Conservation (phyloP, 1,140 invertebrate species). For the Caenorhabditis inopinata region DNA sequence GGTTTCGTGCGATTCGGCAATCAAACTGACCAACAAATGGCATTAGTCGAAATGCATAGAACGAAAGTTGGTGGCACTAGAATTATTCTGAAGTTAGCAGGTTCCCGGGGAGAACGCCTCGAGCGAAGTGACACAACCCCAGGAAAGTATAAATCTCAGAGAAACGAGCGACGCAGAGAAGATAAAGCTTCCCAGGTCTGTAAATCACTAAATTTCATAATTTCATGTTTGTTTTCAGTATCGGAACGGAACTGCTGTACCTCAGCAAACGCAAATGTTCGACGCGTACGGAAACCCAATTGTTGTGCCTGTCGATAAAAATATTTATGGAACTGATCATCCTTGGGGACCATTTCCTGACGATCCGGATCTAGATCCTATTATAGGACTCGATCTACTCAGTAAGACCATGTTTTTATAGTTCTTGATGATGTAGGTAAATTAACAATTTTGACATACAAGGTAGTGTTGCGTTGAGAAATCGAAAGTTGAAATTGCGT, state of each 20-base stretch:
- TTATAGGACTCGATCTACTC: not conserved
- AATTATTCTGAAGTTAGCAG: not conserved
- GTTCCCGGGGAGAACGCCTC: not conserved
- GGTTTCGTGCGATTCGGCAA: constrained; percentile 60
- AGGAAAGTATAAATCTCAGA: not conserved
- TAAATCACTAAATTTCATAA: no score
- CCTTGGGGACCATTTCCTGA: constrained; percentile 18
- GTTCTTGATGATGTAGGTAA: not conserved
- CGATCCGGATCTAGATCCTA: not conserved
- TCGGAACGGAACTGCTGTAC: not conserved
- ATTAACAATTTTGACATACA: no score
- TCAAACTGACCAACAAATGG: constrained; percentile 62
- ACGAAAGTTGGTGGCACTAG: not conserved
- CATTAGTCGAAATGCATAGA: constrained; percentile 50
- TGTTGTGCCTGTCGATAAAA: not conserved
- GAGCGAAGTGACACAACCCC: not conserved
- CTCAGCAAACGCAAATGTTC: not conserved
- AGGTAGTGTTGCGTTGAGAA: no score
- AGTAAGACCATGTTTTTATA: no score
- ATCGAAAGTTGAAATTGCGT: no score
- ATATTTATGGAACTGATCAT: constrained; percentile 21
- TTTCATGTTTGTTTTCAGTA: no score
- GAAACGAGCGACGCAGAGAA: not conserved
- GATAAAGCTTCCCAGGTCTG: not conserved
- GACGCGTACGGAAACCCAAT: not conserved